Evolutionary conservation across 2,113 vertebrate genomes (phyloP), one percentile per base, ranked within the genome.

Genomic region (Crotalus horridus): DNA sequence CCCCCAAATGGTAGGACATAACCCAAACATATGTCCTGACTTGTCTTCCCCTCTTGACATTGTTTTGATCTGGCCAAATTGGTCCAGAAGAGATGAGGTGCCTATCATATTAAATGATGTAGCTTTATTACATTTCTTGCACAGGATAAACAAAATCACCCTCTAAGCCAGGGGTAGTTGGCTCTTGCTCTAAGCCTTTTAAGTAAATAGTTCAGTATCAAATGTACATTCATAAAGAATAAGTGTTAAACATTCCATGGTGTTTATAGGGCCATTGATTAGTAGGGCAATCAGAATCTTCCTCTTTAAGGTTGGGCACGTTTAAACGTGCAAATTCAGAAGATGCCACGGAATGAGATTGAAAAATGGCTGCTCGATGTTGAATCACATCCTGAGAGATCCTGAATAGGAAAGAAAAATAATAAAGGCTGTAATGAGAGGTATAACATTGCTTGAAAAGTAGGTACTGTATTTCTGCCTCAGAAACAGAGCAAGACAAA

Each of bases 41-140:
- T 91, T 86, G 90, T 91, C 54, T 91, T 91, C 74, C 33, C 58
- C 55, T 85, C 81, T 87, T 85, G 55, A 86, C 90, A 91, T 86
- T 91, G 53, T 48, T 74, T 43, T 58, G 90, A 85, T 46, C 54
- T 43, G 85, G 90, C 55, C 55, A 59, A 91, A 56, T 23, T 90
- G 59, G 15, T n/a, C 21, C n/a, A 53, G 90, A 54, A 56, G 33
- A 54, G 4, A 91, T 86, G 39, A 0, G 20, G 58, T n/a, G 33
- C 55, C 8, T 61, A 91, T 15, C 11, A 4, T 21, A 24, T 39
- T 39, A 43, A 20, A 85, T 91, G 64, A n/a, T 69, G 29, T 61
- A 11, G 24, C 24, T 61, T 61, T 29, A 29, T 61, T 61, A 61
- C 24, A 61, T 61, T 61, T 61, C 59, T 61, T 61, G 24, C 59